Base-by-base conservation (phyloP, 2,888 invertebrate genomes). In the Mayetiola destructor region DNA sequence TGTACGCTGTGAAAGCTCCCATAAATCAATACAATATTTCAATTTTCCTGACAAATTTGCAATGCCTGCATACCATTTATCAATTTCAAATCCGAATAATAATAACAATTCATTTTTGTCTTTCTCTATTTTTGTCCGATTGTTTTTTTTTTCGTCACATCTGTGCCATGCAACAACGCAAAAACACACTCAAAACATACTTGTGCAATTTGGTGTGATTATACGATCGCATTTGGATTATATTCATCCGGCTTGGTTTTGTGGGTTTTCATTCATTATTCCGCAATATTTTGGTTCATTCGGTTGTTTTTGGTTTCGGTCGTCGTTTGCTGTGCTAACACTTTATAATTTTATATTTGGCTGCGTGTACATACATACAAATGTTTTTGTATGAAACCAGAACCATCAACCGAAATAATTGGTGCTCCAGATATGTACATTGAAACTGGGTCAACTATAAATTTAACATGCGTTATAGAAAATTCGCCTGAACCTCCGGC, bases 401-500 rank as follows among this genome's bases (percentile, higher is more conserved):
- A 91, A 71, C 91, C 92, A 59, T 86, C 88, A 65, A 91, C 92
- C 61, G 88, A 90, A 74, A 92, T 93, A 65, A 83, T 90, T 63
- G 92, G 92, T 59, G 90, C 88, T 59, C 91, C 92, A 48, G 91
- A 92, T 73, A 77, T 92, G 64, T 92, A 88, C 77, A 91, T 93
- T 68, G 91, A 92, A 75, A 81, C 88, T 63, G 92, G 92, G 58
- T 91, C 90, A 71, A 92, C 92, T 65, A 91, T 93, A 73, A 93
- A 93, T 77, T 78, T 93, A 65, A 93, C 92, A 61, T 93, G 93
- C 74, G 85, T 92, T 66, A 89, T 93, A 64, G 77, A 86, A 60
- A 88, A 87, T 71, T 91, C 90, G 66, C 92, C 92, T 21, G 91
- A 92, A 70, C 90, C 91, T 59, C 92, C 92, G 40, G 90, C 89